Evolutionary conservation across 2,797 vertebrate species (phyloP).

Genomic region (Otolemur crassicaudatus): DNA sequence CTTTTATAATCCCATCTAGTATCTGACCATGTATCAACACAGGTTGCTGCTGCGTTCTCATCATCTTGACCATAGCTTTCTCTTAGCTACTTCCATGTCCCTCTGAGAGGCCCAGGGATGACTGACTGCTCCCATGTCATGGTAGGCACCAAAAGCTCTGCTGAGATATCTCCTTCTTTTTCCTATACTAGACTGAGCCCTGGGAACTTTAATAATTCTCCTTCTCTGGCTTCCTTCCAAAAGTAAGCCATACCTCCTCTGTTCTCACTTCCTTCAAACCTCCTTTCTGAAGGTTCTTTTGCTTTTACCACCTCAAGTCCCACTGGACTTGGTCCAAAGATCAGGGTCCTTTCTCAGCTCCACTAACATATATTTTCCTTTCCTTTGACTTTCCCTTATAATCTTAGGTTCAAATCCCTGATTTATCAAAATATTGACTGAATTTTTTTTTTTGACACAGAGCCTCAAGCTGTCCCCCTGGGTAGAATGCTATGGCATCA

Average conservation of each 20-base stretch:
- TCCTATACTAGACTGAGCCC: not conserved
- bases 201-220: not conserved
- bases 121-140: not conserved
- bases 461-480: too few relatives aligned
- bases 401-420: not conserved
- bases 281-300: not conserved
- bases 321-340: not conserved
- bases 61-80: not conserved
- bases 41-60: not conserved
- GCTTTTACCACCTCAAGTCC: not conserved
- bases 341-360: not conserved
- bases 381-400: slow-evolving; percentile 18
- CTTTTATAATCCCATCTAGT: not conserved
- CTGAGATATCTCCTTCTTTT: not conserved
- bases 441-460: not conserved
- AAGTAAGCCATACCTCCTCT: not conserved
- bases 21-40: not conserved
- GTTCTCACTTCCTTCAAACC: not conserved
- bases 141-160: not conserved
- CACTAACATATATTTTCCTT: not conserved
- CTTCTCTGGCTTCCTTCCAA: not conserved
- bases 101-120: not conserved
- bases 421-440: slow-evolving; percentile 10
- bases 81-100: not conserved
- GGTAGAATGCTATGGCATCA: too few relatives aligned